Percentiles rank a stretch among this genome's conserved stretches.
Conservation (phyloP, 1,140 invertebrate genomes). For the Calosoma granatense region DNA sequence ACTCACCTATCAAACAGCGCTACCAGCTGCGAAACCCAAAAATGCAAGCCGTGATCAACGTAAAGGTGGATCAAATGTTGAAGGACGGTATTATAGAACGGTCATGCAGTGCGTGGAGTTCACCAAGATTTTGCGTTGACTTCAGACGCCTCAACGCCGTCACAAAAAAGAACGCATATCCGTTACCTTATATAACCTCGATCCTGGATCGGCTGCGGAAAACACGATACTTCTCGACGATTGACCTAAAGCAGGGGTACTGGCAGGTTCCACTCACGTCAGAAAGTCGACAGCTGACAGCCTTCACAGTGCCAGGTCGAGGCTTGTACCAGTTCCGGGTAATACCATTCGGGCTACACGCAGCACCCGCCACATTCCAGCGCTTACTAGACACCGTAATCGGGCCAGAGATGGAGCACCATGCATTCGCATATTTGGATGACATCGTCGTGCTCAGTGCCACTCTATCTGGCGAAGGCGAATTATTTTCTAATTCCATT, state of each 20-base stretch:
- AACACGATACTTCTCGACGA: conserved; percentile 18
- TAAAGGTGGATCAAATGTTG: too few relatives aligned
- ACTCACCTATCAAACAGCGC: neutral
- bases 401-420: conserved; percentile 27
- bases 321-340: conserved; percentile 20
- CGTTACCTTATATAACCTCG: conserved; percentile 18
- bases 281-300: conserved; percentile 26
- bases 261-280: conserved; percentile 20
- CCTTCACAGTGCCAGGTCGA: conserved; percentile 7
- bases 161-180: conserved; percentile 24
- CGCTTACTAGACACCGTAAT: conserved; percentile 20
- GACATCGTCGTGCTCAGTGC: conserved; percentile 21
- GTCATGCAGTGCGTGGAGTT: too few relatives aligned
- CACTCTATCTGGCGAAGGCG: too few relatives aligned
- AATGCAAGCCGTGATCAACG: too few relatives aligned
- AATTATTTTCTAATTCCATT: too few relatives aligned
- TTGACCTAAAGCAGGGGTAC: conserved; percentile 25
- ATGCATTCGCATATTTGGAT: conserved; percentile 24
- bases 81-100: too few relatives aligned
- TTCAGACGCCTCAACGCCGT: conserved; percentile 33
- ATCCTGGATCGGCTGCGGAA: conserved; percentile 21
- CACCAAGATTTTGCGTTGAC: conserved; percentile 33
- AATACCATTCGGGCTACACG: too few relatives aligned
- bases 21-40: neutral
- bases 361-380: conserved; percentile 32